A percentile compares a stretch with the other conserved stretches of the same genome.
Conservation (phyloP, 2,113 vertebrate genomes). For the Dinomys branickii region DNA sequence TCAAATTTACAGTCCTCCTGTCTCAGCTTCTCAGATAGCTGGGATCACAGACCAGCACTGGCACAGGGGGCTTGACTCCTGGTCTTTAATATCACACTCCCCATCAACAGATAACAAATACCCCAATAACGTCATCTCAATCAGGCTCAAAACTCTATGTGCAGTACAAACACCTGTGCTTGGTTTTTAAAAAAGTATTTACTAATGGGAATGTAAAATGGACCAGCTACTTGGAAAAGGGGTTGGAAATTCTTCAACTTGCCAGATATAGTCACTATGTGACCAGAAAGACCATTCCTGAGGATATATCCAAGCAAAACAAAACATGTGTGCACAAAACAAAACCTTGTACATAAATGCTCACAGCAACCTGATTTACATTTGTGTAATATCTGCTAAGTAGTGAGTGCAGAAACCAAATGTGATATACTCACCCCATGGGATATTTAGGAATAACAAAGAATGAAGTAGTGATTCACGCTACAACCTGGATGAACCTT, state of each 20-base stretch:
- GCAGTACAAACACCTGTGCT: background rate
- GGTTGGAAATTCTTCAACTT: background rate
- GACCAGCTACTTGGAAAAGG: background rate
- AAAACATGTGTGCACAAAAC: background rate
- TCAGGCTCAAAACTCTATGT: background rate
- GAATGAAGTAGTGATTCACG: background rate
- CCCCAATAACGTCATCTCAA: no score
- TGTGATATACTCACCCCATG: background rate
- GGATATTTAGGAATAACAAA: background rate
- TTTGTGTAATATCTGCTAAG: background rate
- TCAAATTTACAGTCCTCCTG: background rate
- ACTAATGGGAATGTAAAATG: background rate
- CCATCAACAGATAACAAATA: background rate
- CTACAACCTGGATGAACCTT: background rate
- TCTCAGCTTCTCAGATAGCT: background rate
- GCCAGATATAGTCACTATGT: background rate
- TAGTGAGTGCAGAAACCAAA: background rate
- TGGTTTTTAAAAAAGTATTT: background rate
- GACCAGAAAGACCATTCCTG: background rate
- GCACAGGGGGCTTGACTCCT: background rate
- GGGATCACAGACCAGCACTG: no score
- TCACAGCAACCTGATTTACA: background rate
- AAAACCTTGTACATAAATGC: background rate
- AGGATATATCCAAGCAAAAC: background rate
- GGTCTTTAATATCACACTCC: background rate